Evolutionary conservation across 2,888 invertebrate species (phyloP), one percentile per base, ranked within the genome.

Genomic region (Meiosimyza platycephala): DNA sequence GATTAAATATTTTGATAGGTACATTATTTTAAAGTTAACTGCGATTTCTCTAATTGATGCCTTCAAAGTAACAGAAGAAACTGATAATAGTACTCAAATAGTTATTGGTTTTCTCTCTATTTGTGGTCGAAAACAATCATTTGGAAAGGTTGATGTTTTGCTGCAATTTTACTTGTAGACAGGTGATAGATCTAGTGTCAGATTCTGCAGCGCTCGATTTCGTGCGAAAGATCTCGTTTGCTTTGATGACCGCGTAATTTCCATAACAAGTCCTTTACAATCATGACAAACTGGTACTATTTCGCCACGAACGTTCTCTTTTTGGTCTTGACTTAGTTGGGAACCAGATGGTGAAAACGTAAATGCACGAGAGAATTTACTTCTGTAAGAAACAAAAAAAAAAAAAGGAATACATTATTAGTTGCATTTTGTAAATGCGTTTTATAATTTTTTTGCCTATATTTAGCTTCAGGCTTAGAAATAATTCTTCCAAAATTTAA

Each of bases 211-310:
- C 78, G 94, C 93, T 85, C 94, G 92, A 89, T 94, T 94, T 80
- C 95, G 90, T 73, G 93, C 93, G 72, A 94, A 94, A 73, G 96
- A 93, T 81, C 95, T 91, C 76, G 93, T 93, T 73, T 93, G 93
- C 74, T 85, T 85, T 93, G 92, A 78, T 28, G 96, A 95, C 88
- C 95, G 93, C 85, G 97, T 96, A 85, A 97, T 96, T 89, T 96
- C 95, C 80, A 96, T 91, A 74, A 97, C 95, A 93, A 97, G 94
- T 75, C 94, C 93, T 86, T 95, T 95, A 89, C 97, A 98, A 89
- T 97, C 97, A 86, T 95, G 94, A 86, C 97, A 98, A 64, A 97
- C 96, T 75, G 93, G 93, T 93, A 96, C 95, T 83, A 94, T 92
- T 74, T 95, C 93, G 78, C 93, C 92, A 74, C 92, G 91, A 64